Evolutionary conservation across 2,888 invertebrate species (phyloP).

Genomic region (Phaonia tiefii): DNA sequence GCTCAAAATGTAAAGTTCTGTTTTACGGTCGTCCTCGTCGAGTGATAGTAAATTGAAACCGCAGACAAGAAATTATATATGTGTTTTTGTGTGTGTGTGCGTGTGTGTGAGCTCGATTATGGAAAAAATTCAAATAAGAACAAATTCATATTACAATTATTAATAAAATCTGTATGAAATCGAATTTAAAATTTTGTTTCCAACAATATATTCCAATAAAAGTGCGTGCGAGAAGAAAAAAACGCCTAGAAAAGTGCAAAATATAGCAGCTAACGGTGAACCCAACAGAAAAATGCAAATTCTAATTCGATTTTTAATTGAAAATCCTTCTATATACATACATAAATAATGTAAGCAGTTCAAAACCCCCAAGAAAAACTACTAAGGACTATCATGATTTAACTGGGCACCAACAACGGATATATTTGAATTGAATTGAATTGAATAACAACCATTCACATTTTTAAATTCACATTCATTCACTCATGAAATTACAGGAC

Average conservation of each 20-base stretch:
- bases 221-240: neutral
- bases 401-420: constrained; percentile 22
- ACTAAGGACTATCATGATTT: constrained; percentile 13
- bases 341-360: constrained; percentile 59
- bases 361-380: constrained; percentile 17
- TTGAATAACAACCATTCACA: neutral
- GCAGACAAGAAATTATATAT: constrained; percentile 58
- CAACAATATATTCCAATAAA: constrained; percentile 25
- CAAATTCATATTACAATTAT: constrained; percentile 16
- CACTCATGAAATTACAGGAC: constrained; percentile 19
- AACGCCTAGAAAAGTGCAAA: constrained; percentile 11
- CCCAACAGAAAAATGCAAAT: constrained; percentile 27
- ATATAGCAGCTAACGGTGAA: neutral
- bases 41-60: constrained; percentile 60
- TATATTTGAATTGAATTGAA: constrained; percentile 7
- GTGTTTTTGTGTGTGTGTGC: constrained; percentile 44
- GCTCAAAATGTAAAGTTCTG: constrained; percentile 77
- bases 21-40: constrained; percentile 62
- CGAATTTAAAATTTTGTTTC: no score
- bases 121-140: constrained; percentile 38
- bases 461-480: neutral
- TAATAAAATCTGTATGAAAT: constrained; percentile 9
- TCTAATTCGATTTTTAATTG: constrained; percentile 32
- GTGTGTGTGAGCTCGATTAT: constrained; percentile 6
- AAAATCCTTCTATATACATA: constrained; percentile 59